A percentile compares a stretch with the other conserved stretches of the same genome.
Evolutionary conservation across 2,797 vertebrate species (phyloP).

Genomic region (Acanthornis magna): DNA sequence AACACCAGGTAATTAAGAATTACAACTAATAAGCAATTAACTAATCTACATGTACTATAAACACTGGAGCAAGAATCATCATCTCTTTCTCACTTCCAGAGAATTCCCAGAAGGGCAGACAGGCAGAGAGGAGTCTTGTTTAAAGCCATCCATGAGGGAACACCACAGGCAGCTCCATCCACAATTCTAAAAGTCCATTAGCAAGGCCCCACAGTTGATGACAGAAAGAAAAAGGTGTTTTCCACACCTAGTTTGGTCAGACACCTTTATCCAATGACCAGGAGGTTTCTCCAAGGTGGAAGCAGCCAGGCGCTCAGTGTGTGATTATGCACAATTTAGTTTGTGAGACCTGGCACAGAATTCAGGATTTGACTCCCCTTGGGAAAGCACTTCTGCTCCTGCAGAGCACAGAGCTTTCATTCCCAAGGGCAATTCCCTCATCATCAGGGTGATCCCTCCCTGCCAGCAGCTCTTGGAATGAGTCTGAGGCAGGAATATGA

Average conservation of each 20-base stretch:
- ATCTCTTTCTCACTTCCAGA: background rate
- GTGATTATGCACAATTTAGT: rapidly evolving
- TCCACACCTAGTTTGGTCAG: background rate
- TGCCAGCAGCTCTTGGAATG: background rate
- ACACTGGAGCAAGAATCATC: background rate
- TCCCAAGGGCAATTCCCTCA: background rate
- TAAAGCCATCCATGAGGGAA: background rate
- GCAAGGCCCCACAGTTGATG: background rate
- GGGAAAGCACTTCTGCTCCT: background rate
- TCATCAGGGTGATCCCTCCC: background rate
- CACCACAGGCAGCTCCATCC: rapidly evolving
- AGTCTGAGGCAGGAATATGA: background rate
- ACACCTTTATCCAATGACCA: background rate
- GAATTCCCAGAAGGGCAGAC: background rate
- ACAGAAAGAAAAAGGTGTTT: background rate
- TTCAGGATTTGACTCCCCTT: background rate
- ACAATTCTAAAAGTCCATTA: background rate
- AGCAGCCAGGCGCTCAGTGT: background rate
- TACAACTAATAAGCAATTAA: background rate
- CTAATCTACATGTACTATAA: rapidly evolving
- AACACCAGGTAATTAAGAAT: background rate
- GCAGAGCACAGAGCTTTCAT: background rate
- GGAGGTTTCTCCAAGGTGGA: background rate
- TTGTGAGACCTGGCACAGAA: background rate
- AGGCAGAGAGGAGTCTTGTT: background rate